Evolutionary conservation across 2,113 vertebrate genomes (phyloP).

Genomic region (Myiopsitta monachus): DNA sequence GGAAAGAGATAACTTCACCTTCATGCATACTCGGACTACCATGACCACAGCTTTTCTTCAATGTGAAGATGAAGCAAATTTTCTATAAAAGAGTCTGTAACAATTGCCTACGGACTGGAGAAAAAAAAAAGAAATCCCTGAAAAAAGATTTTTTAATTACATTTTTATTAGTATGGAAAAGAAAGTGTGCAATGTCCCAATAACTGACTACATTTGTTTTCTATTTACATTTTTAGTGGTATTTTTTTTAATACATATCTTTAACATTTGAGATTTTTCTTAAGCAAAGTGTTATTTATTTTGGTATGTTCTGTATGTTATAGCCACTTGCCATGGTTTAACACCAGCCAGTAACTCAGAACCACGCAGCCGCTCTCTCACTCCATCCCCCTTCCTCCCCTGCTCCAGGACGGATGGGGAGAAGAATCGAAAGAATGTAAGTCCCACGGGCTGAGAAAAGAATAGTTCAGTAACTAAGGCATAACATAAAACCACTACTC

Average conservation of each 20-base stretch:
- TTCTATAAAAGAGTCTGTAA: background rate
- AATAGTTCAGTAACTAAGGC: too few relatives aligned
- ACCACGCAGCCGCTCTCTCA: too few relatives aligned
- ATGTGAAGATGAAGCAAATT: background rate
- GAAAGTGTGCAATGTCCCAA: background rate
- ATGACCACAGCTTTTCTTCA: fast-evolving
- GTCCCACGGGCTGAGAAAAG: too few relatives aligned
- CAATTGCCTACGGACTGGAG: background rate
- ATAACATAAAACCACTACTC: too few relatives aligned
- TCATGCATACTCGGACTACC: background rate
- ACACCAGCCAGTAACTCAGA: too few relatives aligned
- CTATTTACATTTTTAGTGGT: background rate
- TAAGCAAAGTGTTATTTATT: background rate
- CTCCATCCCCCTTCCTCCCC: too few relatives aligned
- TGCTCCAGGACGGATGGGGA: too few relatives aligned
- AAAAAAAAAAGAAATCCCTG: background rate
- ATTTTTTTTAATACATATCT: background rate
- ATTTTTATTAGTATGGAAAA: background rate
- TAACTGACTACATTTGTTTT: background rate
- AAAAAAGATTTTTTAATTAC: background rate
- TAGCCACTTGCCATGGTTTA: background rate
- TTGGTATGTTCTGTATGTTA: background rate
- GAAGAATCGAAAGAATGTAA: too few relatives aligned
- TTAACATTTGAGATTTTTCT: background rate
- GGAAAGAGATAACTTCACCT: background rate